A percentile compares a stretch with the other conserved stretches of the same genome.
Evolutionary conservation across 2,888 invertebrate genomes (phyloP).

Genomic region (Odontocerum albicorne): DNA sequence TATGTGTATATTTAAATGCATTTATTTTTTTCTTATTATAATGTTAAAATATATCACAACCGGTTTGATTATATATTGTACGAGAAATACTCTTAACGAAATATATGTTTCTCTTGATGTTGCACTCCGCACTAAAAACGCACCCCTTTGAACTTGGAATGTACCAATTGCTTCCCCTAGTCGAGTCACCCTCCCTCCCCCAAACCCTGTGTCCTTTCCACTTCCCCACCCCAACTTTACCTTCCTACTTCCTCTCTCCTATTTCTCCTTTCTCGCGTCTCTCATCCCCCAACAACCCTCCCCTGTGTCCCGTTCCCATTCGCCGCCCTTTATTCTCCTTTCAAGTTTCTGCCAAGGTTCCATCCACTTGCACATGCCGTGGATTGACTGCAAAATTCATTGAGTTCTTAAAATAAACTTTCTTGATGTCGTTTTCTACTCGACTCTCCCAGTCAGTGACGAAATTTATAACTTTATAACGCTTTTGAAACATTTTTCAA

Average conservation of each 20-base stretch:
- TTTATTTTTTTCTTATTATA: too few species aligned
- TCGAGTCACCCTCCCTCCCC: background rate
- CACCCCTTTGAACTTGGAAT: slow-evolving; percentile 18
- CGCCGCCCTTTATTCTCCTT: background rate
- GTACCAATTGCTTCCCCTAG: slow-evolving; percentile 1
- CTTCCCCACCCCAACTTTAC: background rate
- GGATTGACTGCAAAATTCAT: slow-evolving; percentile 8
- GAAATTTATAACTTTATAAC: too few species aligned
- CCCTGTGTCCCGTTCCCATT: slow-evolving; percentile 4
- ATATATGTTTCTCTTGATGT: too few species aligned
- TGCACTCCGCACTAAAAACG: slow-evolving; percentile 12
- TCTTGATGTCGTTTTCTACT: too few species aligned
- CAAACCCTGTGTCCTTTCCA: background rate
- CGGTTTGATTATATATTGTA: too few species aligned
- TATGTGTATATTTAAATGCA: too few species aligned
- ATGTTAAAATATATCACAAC: too few species aligned
- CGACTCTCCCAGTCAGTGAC: too few species aligned
- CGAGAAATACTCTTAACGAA: too few species aligned
- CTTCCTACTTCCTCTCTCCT: background rate
- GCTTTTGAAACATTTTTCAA: too few species aligned
- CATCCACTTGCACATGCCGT: slow-evolving; percentile 8
- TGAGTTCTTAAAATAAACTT: too few species aligned
- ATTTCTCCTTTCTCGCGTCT: slow-evolving; percentile 2
- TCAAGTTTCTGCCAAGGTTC: slow-evolving; percentile 8
- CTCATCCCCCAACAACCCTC: background rate